These are phyloP conservation scores for Phymanthus crucifer DNA, from an alignment of 92 coral and sea anemone species.

Conservation along the genomic window DNA sequence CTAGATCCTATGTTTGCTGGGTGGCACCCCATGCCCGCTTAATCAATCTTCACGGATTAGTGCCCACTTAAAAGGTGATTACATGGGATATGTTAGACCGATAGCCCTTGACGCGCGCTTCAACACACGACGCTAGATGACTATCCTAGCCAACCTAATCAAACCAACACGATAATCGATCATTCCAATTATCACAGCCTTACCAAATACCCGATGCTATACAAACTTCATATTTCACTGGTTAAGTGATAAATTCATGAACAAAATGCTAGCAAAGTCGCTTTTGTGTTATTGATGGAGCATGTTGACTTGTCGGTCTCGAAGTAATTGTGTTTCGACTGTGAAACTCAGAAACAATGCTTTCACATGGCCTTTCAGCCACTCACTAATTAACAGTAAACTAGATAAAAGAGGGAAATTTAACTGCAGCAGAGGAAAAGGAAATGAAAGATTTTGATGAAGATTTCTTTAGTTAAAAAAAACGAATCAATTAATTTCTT, in stretches of 20 bases:
- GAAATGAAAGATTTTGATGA: slow-evolving; percentile 20
- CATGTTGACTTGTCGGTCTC: slow-evolving; percentile 37
- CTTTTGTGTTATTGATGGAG: slow-evolving; percentile 19
- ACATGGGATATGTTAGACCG: slow-evolving; percentile 32
- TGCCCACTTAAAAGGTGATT: slow-evolving; percentile 48
- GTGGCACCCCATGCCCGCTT: slow-evolving; percentile 36
- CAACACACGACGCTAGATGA: slow-evolving; percentile 15
- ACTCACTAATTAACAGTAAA: slow-evolving; percentile 38
- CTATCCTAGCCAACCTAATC: slow-evolving; percentile 7
- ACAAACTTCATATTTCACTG: slow-evolving; percentile 1
- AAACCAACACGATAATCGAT: not conserved
- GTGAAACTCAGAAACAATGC: slow-evolving; percentile 16
- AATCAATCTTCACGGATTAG: slow-evolving; percentile 51
- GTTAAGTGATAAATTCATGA: not conserved
- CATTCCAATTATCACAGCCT: slow-evolving; percentile 17
- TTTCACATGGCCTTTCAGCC: slow-evolving; percentile 39
- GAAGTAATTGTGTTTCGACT: slow-evolving; percentile 35
- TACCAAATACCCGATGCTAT: slow-evolving; percentile 16
- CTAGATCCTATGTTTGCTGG: slow-evolving; percentile 41
- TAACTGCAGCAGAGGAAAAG: slow-evolving; percentile 24
- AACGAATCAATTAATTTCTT: slow-evolving; percentile 36
- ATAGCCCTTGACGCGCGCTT: slow-evolving; percentile 30
- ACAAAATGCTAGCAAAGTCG: slow-evolving; percentile 27
- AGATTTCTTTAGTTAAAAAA: slow-evolving; percentile 25
- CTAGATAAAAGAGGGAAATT: slow-evolving; percentile 21